Percentiles rank a stretch among this genome's conserved stretches.
These are phyloP conservation scores for Hirundichthys speculiger DNA, from an alignment of 2,113 vertebrate genomes.

Conservation along the genomic window DNA sequence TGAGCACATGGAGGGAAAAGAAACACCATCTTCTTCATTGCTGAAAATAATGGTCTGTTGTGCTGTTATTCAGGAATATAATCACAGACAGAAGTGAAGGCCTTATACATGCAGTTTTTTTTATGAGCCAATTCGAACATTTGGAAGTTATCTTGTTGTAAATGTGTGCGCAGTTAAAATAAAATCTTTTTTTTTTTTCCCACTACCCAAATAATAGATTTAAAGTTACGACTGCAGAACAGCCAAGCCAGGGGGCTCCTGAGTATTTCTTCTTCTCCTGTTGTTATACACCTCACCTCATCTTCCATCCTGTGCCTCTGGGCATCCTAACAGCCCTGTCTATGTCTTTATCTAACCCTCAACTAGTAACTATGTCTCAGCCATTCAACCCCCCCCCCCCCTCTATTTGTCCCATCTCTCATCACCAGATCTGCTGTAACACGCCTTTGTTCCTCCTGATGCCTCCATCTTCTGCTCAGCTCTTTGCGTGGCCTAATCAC, in stretches of 20 bases:
- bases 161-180: conserved; percentile 6
- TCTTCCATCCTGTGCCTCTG: conserved; percentile 21
- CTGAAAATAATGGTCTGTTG: conserved; percentile 46
- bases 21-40: conserved; percentile 33
- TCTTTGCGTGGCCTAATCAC: conserved; percentile 44
- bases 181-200: not conserved
- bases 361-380: conserved; percentile 35
- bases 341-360: conserved; percentile 33
- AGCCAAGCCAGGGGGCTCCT: not conserved
- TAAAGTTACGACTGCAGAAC: conserved; percentile 1
- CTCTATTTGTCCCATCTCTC: conserved; percentile 42
- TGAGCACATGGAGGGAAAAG: conserved; percentile 49
- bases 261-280: conserved; percentile 6
- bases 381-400: conserved; percentile 16
- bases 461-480: conserved; percentile 14
- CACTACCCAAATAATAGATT: not conserved
- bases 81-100: conserved; percentile 23
- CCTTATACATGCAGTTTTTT: conserved; percentile 6
- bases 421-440: conserved; percentile 15
- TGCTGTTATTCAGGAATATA: conserved; percentile 33
- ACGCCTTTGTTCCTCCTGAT: conserved; percentile 17
- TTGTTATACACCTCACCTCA: not conserved
- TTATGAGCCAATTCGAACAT: conserved; percentile 5
- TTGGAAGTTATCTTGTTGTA: conserved; percentile 7
- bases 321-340: conserved; percentile 11